phyloP scores from a whole-genome alignment of 2,797 vertebrate genomes.

The Chelmon rostratus region DNA sequence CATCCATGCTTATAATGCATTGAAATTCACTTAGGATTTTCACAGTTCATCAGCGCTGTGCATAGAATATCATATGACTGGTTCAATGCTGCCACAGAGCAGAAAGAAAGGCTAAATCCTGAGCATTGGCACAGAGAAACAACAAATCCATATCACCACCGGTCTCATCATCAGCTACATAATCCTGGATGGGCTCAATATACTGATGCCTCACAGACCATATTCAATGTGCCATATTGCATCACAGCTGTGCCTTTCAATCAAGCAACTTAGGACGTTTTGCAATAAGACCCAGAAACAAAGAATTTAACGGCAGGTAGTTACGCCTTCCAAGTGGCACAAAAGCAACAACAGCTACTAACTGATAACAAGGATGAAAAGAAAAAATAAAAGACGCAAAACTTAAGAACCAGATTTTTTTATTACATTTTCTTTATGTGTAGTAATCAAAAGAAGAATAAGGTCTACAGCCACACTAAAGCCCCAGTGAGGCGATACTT shows the following conservation, averaged over 20 bases:
- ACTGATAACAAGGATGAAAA: not conserved
- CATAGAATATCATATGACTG: slow-evolving; percentile 48
- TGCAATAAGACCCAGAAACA: slow-evolving; percentile 17
- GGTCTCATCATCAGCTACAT: slow-evolving; percentile 56
- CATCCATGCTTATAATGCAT: slow-evolving; percentile 33
- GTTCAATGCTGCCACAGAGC: slow-evolving; percentile 49
- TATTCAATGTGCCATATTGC: slow-evolving; percentile 32
- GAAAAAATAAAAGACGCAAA: not conserved
- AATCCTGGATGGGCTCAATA: slow-evolving; percentile 51
- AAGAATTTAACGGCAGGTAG: slow-evolving; percentile 8
- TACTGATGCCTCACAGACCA: slow-evolving; percentile 46
- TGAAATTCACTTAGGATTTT: slow-evolving; percentile 47
- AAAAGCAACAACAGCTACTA: not conserved
- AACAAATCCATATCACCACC: slow-evolving; percentile 51
- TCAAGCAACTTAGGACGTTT: slow-evolving; percentile 45
- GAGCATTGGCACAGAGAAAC: slow-evolving; percentile 49
- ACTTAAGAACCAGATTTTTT: not conserved
- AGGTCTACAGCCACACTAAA: not conserved
- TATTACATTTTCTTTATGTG: not conserved
- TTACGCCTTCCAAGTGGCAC: not conserved
- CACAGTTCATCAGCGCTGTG: slow-evolving; percentile 35
- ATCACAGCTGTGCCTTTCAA: slow-evolving; percentile 59
- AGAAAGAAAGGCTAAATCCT: slow-evolving; percentile 56
- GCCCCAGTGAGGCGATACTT: not conserved
- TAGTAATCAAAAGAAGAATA: not conserved